Conservation (phyloP, 2,113 vertebrate species). For the Solea solea region DNA sequence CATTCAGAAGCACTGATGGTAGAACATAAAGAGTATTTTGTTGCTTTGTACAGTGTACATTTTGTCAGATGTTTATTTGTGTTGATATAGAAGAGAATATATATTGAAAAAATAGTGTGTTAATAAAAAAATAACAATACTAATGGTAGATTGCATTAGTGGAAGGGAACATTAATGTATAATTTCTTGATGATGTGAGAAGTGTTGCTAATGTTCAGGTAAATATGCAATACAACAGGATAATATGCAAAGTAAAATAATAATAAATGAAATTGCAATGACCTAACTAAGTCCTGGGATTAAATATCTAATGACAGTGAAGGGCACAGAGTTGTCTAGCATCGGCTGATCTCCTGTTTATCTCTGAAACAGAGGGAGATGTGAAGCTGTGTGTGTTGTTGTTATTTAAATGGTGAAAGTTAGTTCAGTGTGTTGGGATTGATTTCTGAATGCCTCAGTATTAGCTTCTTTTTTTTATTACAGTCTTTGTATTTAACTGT, state of each 20-base stretch:
- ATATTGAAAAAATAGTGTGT: conserved; percentile 11
- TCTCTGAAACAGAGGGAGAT: not conserved
- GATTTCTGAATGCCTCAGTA: conserved; percentile 14
- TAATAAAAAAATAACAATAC: not conserved
- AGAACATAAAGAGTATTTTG: conserved; percentile 4
- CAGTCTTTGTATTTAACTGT: conserved; percentile 20
- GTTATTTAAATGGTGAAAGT: not conserved
- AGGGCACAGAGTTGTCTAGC: not conserved
- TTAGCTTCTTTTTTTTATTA: conserved; percentile 24
- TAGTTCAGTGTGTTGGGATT: not conserved
- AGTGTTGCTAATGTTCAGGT: no score
- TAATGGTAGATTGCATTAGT: conserved; percentile 7
- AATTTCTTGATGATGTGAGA: not conserved
- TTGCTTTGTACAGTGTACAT: conserved; percentile 32
- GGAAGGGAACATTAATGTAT: not conserved
- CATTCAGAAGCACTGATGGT: conserved; percentile 4
- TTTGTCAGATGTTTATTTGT: conserved; percentile 34
- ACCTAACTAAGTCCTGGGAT: not conserved
- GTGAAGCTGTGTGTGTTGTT: not conserved
- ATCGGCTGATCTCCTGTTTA: not conserved
- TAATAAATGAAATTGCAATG: no score
- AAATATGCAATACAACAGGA: not conserved
- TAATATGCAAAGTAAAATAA: not conserved
- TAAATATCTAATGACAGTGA: not conserved
- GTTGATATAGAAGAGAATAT: conserved; percentile 29